Percentiles rank a stretch among this genome's conserved stretches.
phyloP scores from a whole-genome alignment of 2,888 invertebrate genomes.

The Aproaerema taeniolella region DNA sequence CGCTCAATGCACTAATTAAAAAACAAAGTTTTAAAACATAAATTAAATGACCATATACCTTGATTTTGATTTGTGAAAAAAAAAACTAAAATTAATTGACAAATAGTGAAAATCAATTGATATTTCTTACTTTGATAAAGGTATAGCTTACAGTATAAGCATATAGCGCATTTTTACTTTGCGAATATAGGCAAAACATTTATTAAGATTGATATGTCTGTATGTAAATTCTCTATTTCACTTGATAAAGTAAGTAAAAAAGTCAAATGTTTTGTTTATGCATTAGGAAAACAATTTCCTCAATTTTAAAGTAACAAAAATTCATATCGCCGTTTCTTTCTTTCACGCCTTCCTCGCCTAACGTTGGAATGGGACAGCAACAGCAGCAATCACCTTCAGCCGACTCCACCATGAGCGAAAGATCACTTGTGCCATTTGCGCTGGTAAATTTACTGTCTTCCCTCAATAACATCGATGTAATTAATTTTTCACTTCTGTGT shows the following conservation, averaged over 20 bases:
- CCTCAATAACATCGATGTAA: conserved; percentile 67
- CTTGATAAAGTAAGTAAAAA: too few species aligned
- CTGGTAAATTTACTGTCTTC: conserved; percentile 72
- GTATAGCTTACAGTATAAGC: too few species aligned
- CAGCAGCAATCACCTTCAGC: conserved; percentile 73
- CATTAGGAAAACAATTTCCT: too few species aligned
- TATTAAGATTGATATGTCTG: too few species aligned
- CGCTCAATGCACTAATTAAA: neutral
- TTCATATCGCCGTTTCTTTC: conserved; percentile 32
- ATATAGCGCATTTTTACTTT: too few species aligned
- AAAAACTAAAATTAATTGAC: neutral
- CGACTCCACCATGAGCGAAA: conserved; percentile 74
- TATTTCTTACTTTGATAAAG: too few species aligned
- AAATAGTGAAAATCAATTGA: too few species aligned
- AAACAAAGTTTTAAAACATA: too few species aligned
- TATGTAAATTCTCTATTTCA: too few species aligned
- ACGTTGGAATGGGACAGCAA: conserved; percentile 52
- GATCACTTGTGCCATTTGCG: conserved; percentile 70
- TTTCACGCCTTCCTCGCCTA: conserved; percentile 43
- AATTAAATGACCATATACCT: too few species aligned
- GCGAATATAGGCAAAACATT: too few species aligned
- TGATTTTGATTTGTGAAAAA: neutral
- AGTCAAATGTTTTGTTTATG: too few species aligned
- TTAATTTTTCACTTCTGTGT: conserved; percentile 31
- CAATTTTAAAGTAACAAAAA: neutral